Conservation (phyloP, 53 echinoderm and acorn worm species). For the Echinometra lucunter region DNA sequence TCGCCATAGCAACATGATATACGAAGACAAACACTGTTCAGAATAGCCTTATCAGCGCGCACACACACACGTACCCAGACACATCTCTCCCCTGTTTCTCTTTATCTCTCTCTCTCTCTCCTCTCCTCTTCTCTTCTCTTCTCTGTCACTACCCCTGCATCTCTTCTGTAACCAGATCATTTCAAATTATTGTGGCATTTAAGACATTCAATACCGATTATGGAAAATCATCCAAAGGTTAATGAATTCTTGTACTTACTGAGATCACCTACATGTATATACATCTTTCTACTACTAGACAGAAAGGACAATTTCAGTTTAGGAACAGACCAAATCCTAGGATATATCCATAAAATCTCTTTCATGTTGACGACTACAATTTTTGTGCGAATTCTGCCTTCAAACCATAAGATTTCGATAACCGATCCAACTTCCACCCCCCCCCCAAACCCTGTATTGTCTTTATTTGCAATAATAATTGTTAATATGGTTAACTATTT, state of each 20-base stretch:
- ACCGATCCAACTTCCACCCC: neutral
- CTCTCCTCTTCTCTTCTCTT: neutral
- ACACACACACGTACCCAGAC: neutral
- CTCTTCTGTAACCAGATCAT: too few relatives aligned
- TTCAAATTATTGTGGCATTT: neutral
- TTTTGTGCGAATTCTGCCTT: neutral
- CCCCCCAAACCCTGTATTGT: too few relatives aligned
- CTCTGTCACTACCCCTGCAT: too few relatives aligned
- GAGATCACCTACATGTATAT: neutral
- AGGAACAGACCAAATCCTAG: too few relatives aligned
- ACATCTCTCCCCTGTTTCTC: neutral
- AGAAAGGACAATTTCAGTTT: neutral
- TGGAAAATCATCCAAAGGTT: neutral
- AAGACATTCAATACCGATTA: neutral
- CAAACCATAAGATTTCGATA: neutral
- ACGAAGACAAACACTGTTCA: neutral
- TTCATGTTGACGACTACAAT: too few relatives aligned
- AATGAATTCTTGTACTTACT: neutral
- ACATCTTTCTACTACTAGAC: neutral
- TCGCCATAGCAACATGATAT: neutral
- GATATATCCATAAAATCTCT: too few relatives aligned
- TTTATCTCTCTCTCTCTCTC: neutral
- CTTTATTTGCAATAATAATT: too few relatives aligned
- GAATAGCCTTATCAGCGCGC: neutral
- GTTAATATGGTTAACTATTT: too few relatives aligned